Evolutionary conservation across 2,888 invertebrate species (phyloP).

Genomic region (Yponomeuta malinellus): DNA sequence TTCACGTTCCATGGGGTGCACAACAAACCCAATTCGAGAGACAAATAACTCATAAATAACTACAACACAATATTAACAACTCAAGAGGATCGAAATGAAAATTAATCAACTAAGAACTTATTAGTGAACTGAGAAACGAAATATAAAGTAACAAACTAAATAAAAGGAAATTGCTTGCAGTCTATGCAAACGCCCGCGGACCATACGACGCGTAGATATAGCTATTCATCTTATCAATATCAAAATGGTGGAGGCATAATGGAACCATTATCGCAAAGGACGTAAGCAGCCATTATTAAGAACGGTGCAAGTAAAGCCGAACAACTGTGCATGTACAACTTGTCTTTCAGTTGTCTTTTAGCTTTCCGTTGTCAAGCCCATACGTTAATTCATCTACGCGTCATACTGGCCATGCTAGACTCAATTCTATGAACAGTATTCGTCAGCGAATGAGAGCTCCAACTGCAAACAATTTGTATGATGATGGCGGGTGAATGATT

Average conservation of each 20-base stretch:
- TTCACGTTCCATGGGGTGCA: slow-evolving; percentile 34
- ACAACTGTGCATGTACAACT: too few relatives aligned
- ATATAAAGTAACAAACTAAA: slow-evolving; percentile 1
- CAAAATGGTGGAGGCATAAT: too few relatives aligned
- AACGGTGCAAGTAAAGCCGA: too few relatives aligned
- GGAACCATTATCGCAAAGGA: too few relatives aligned
- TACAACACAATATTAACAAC: slow-evolving; percentile 14
- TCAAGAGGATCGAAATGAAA: slow-evolving; percentile 1
- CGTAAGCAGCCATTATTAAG: too few relatives aligned
- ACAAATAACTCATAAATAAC: slow-evolving; percentile 26
- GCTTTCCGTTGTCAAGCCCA: too few relatives aligned
- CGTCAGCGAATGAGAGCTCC: neutral
- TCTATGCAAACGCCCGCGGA: neutral
- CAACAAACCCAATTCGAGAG: slow-evolving; percentile 52
- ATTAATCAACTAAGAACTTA: neutral
- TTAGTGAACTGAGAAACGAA: neutral
- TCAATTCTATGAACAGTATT: neutral
- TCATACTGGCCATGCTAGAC: too few relatives aligned
- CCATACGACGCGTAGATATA: too few relatives aligned
- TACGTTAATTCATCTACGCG: too few relatives aligned
- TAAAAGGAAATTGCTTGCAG: slow-evolving; percentile 6
- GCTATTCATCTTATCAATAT: too few relatives aligned
- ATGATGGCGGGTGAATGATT: slow-evolving; percentile 50
- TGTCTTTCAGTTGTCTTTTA: too few relatives aligned
- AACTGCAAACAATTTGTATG: slow-evolving; percentile 36